These are phyloP conservation scores for Tetraneura akinire DNA, from an alignment of 1,140 invertebrate species.

Conservation along the genomic window DNA sequence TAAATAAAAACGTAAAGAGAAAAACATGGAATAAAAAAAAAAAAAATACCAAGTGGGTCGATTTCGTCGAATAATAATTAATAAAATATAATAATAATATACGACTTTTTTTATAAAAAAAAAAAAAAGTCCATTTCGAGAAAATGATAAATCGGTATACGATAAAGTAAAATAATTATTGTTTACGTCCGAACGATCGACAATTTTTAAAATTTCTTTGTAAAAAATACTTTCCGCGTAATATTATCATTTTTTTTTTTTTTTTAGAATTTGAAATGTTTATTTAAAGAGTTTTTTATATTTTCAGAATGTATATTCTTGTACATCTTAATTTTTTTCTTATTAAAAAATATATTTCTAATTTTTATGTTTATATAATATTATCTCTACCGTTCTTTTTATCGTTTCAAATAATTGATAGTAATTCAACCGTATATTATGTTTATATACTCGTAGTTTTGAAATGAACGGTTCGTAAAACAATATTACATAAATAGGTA, in stretches of 20 bases:
- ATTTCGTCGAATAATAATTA: slow-evolving; percentile 15
- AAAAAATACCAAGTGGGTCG: neutral
- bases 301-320: too few relatives aligned
- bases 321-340: too few relatives aligned
- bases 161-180: slow-evolving; percentile 9
- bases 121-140: neutral
- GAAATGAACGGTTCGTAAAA: neutral
- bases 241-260: too few relatives aligned
- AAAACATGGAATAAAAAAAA: neutral
- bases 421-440: neutral
- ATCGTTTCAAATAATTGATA: too few relatives aligned
- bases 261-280: too few relatives aligned
- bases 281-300: too few relatives aligned
- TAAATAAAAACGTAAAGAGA: too few relatives aligned
- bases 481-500: neutral
- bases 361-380: too few relatives aligned
- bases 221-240: neutral
- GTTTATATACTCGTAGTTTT: too few relatives aligned
- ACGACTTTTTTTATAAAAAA: neutral
- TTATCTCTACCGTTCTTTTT: too few relatives aligned
- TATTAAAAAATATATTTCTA: too few relatives aligned
- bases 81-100: neutral
- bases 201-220: neutral
- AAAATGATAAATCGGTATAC: slow-evolving; percentile 5
- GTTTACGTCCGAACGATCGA: too few relatives aligned